Evolutionary conservation across 2,888 invertebrate species (phyloP).

Genomic region (Erynnis tages): DNA sequence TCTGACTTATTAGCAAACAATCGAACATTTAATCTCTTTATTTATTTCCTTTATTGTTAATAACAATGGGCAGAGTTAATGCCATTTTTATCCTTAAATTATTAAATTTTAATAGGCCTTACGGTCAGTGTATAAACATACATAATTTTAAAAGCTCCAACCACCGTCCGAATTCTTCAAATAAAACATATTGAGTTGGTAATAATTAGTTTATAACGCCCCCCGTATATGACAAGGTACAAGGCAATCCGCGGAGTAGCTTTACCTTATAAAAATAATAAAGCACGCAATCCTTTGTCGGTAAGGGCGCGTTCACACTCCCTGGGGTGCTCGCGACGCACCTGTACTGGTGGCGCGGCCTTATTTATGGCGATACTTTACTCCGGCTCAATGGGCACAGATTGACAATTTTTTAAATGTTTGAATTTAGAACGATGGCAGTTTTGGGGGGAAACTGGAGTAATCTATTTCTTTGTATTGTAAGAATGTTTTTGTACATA

Average conservation of each 20-base stretch:
- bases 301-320: constrained; percentile 63
- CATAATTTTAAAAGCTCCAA: too few species aligned
- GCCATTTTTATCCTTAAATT: too few species aligned
- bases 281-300: constrained; percentile 71
- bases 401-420: constrained; percentile 32
- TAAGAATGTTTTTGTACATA: not conserved
- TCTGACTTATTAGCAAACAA: too few species aligned
- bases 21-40: too few species aligned
- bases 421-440: constrained; percentile 22
- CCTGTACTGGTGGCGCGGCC: constrained; percentile 59
- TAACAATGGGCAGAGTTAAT: too few species aligned
- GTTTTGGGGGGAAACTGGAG: constrained; percentile 1
- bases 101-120: too few species aligned
- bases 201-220: too few species aligned
- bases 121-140: too few species aligned
- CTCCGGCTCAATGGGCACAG: constrained; percentile 54
- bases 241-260: constrained; percentile 40
- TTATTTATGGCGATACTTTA: constrained; percentile 65
- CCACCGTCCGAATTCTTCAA: too few species aligned
- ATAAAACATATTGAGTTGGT: too few species aligned
- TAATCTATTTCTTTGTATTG: not conserved
- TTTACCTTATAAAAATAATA: constrained; percentile 74
- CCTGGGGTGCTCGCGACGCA: constrained; percentile 55
- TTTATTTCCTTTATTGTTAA: too few species aligned
- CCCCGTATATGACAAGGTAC: constrained; percentile 43